Conservation (phyloP, 2,888 invertebrate species). For the Clostera curtula region DNA sequence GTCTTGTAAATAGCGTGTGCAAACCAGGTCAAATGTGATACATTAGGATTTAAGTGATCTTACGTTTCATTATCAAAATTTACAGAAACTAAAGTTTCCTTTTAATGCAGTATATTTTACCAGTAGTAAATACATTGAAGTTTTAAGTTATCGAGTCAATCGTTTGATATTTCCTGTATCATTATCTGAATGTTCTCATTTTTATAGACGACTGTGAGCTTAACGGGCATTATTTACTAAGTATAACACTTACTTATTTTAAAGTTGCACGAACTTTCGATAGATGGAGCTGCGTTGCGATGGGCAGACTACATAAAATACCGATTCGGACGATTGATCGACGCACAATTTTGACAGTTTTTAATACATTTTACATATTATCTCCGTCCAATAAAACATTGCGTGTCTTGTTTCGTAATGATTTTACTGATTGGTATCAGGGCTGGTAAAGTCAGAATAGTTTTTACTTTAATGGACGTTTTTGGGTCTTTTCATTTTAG, state of each 20-base stretch:
- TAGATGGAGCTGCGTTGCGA: constrained; percentile 16
- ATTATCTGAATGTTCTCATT: constrained; percentile 26
- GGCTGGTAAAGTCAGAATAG: constrained; percentile 13
- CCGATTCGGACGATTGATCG: constrained; percentile 22
- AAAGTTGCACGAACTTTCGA: constrained; percentile 29
- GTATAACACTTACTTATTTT: constrained; percentile 34
- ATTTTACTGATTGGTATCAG: constrained; percentile 29
- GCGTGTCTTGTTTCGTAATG: constrained; percentile 35
- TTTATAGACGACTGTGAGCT: constrained; percentile 44
- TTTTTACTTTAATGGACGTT: constrained; percentile 11
- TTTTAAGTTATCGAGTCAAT: constrained; percentile 24
- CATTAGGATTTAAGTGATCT: constrained; percentile 60
- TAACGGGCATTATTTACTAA: constrained; percentile 56
- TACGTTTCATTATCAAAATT: constrained; percentile 24
- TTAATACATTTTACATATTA: constrained; percentile 44
- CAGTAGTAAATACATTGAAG: constrained; percentile 28
- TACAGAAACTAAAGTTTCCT: no score
- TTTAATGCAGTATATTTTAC: constrained; percentile 23
- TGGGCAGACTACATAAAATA: background rate
- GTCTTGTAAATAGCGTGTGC: constrained; percentile 63
- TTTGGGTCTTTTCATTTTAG: no score
- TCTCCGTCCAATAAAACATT: constrained; percentile 63
- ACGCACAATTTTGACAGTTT: constrained; percentile 61
- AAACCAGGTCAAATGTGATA: constrained; percentile 71
- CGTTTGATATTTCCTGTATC: constrained; percentile 24